phyloP scores from a whole-genome alignment of 1,140 invertebrate genomes.

The Pentalonia nigronervosa region DNA sequence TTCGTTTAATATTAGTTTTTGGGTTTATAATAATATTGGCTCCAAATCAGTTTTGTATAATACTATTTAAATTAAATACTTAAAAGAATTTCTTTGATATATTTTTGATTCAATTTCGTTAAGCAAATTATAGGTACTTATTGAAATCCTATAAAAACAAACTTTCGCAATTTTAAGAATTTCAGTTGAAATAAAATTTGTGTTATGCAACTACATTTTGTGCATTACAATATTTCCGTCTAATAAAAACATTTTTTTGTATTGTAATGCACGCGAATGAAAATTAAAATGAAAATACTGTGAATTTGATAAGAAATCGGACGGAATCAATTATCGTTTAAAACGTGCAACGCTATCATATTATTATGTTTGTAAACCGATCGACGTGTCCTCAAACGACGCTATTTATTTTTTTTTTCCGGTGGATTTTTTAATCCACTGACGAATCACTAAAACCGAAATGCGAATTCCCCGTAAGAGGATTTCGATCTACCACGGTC shows the following conservation, averaged over 20 bases:
- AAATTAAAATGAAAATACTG: background rate
- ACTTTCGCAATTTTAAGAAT: background rate
- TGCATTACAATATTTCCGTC: background rate
- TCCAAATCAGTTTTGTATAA: background rate
- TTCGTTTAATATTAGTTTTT: background rate
- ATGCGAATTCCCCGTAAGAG: background rate
- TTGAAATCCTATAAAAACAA: background rate
- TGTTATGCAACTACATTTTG: background rate
- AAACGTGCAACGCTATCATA: background rate
- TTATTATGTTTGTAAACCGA: background rate
- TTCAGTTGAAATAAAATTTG: background rate
- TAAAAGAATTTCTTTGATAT: background rate
- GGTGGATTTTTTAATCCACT: background rate
- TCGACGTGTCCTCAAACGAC: background rate
- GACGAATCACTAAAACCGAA: background rate
- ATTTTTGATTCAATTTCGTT: background rate
- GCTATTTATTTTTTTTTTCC: background rate
- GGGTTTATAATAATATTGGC: no score
- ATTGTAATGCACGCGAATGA: background rate
- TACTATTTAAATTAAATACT: background rate
- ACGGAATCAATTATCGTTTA: background rate
- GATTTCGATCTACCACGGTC: background rate
- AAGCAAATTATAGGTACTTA: background rate
- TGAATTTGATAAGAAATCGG: background rate
- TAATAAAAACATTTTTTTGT: background rate